Evolutionary conservation across 37 sponge, comb jelly and placozoan genomes (phyloP), one percentile per base, ranked within the genome.

Genomic region (Hexactinellida sp.): DNA sequence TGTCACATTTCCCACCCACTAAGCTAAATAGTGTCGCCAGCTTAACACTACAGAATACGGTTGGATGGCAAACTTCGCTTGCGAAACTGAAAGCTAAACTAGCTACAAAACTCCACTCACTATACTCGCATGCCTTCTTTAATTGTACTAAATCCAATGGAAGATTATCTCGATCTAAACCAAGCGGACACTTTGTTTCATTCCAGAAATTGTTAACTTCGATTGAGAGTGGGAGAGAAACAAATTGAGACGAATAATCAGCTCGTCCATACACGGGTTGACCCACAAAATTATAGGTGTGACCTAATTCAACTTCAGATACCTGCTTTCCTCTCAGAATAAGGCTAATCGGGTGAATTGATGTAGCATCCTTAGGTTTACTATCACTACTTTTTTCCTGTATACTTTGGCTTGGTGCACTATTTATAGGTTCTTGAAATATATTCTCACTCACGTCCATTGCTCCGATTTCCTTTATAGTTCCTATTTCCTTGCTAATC

Each of bases 191-290:
- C 5, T 32, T 63, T 32, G 30, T n/a, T 28, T 63, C 76, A 21
- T 10, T 10, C 76, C 76, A 63, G 32, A 63, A 25, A 63, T n/a
- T 63, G 30, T 25, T 25, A 7, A 63, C 76, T 28, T 63, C 76
- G 25, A 63, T 63, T 63, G 76, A 63, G 76, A 63, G 76, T 5
- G 76, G 76, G 21, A 63, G 76, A 28, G 25, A 21, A 7, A 63
- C 76, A n/a, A 25, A 63, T 63, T 63, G 76, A 32, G 76, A 63
- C 5, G 76, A 10, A 63, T 63, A 63, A 23, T 63, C 76, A 63
- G 30, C 76, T 63, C 76, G 76, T 63, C 76, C 76, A n/a, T 63
- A 63, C 30, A 63, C 76, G 3, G 76, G 76, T 28, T 63, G 76
- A 3, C 76, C 76, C 34, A 63, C 21, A 23, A 63, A 63, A 63